Evolutionary conservation across 2,888 invertebrate genomes (phyloP).

Genomic region (Diaprepes abbreviatus): DNA sequence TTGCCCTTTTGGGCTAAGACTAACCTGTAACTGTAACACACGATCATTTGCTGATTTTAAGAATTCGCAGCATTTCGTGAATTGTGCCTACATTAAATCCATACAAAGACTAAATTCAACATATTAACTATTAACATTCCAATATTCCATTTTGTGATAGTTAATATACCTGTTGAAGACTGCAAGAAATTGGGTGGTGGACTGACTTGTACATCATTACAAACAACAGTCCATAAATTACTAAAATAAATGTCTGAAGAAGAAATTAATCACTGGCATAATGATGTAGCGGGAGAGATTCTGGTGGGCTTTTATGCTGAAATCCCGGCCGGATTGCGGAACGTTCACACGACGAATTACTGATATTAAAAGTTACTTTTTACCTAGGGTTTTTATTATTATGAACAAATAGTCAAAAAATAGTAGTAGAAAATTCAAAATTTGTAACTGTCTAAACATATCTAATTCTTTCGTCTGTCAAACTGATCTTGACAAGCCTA

Average conservation of each 20-base stretch:
- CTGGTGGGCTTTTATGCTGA: constrained; percentile 22
- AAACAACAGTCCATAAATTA: constrained; percentile 64
- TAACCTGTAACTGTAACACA: not conserved
- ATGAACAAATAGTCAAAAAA: too few relatives aligned
- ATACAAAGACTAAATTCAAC: not conserved
- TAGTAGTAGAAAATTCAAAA: too few relatives aligned
- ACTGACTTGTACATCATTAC: constrained; percentile 56
- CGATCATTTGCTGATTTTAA: not conserved
- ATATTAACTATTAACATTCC: not conserved
- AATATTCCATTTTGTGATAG: not conserved
- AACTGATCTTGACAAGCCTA: too few relatives aligned
- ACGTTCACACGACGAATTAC: too few relatives aligned
- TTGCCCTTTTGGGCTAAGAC: not conserved
- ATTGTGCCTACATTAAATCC: not conserved
- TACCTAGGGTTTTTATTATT: too few relatives aligned
- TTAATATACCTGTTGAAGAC: constrained; percentile 41
- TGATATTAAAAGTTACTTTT: too few relatives aligned
- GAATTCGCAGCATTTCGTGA: not conserved
- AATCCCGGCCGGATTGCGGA: constrained; percentile 1
- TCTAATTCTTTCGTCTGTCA: too few relatives aligned
- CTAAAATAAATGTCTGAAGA: constrained; percentile 65
- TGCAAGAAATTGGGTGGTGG: constrained; percentile 36
- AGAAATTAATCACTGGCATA: constrained; percentile 65
- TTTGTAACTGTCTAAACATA: too few relatives aligned
- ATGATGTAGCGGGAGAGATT: constrained; percentile 58